These are phyloP conservation scores for Temnopleurus reevesii DNA, from an alignment of 53 echinoderm and acorn worm species.

Conservation along the genomic window DNA sequence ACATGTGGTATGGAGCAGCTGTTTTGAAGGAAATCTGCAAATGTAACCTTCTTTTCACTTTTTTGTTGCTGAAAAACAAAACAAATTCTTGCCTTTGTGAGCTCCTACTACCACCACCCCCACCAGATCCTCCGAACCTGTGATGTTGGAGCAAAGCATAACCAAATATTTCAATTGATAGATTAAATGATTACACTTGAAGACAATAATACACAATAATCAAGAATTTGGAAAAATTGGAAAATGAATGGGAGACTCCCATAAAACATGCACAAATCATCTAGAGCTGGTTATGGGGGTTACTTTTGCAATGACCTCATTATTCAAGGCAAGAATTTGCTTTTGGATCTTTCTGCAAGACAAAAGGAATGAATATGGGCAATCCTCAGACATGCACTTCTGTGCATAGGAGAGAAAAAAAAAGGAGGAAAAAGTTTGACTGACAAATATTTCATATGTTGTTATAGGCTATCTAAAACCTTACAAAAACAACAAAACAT, in stretches of 20 bases:
- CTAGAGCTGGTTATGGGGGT: neutral
- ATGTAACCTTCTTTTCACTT: neutral
- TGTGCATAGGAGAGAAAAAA: no score
- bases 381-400: neutral
- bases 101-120: conserved; percentile 47
- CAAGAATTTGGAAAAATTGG: neutral
- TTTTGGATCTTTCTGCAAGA: neutral
- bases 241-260: neutral
- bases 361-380: no score
- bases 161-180: conserved; percentile 23
- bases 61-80: conserved; percentile 5
- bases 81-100: conserved; percentile 62
- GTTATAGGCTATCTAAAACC: no score
- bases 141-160: conserved; percentile 58
- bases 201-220: neutral
- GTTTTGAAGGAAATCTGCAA: conserved; percentile 46
- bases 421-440: neutral
- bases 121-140: conserved; percentile 54
- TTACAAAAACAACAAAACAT: no score
- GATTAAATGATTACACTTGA: neutral
- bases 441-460: no score
- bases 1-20: neutral
- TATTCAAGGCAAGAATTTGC: conserved; percentile 20
- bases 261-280: neutral
- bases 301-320: neutral